Conservation (phyloP, 2,888 invertebrate species). For the Bombylius major region DNA sequence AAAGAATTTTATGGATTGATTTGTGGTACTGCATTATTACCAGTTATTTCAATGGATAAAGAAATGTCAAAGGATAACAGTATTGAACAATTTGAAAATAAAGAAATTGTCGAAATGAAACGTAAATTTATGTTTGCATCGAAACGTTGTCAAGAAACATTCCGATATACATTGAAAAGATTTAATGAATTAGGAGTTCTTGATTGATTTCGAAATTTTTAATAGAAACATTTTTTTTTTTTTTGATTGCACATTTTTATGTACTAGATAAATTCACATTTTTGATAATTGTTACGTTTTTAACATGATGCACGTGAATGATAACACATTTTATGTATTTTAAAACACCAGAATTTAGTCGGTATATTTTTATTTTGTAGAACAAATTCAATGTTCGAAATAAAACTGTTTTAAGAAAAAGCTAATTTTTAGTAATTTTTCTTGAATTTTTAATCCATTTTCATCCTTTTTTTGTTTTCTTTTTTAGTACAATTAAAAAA, state of each 20-base stretch:
- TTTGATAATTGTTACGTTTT: no score
- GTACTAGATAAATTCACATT: no score
- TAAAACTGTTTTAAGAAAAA: no score
- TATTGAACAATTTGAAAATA: constrained; percentile 23
- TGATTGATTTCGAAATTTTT: constrained; percentile 13
- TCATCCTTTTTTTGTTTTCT: no score
- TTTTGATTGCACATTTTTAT: not conserved
- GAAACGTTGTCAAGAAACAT: constrained; percentile 20
- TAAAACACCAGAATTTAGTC: no score
- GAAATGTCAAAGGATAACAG: constrained; percentile 21
- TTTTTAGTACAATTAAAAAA: no score
- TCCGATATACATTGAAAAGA: constrained; percentile 23
- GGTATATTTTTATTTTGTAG: no score
- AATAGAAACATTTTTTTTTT: not conserved
- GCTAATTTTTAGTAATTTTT: no score
- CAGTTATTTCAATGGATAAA: constrained; percentile 25
- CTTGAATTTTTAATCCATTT: no score
- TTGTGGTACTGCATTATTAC: constrained; percentile 16
- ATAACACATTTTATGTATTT: no score
- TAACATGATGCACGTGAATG: no score
- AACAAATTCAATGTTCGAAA: no score
- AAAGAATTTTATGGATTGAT: constrained; percentile 29
- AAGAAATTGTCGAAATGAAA: constrained; percentile 21
- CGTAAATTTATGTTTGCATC: constrained; percentile 22
- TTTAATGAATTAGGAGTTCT: constrained; percentile 26